Conservation (phyloP, 2,888 invertebrate genomes). For the Folsomia manolachei region DNA sequence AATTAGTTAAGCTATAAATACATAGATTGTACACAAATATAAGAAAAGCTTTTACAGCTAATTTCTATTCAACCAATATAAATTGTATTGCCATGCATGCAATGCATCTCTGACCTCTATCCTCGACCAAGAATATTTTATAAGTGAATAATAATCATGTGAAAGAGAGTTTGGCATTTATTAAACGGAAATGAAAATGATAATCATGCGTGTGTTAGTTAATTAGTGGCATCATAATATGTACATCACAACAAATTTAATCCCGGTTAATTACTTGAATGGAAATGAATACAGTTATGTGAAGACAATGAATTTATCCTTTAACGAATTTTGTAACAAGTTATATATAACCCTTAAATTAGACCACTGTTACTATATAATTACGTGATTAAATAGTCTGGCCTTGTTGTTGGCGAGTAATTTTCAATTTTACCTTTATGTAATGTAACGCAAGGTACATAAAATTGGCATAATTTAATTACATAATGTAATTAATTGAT, state of each 20-base stretch:
- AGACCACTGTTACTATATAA: background rate
- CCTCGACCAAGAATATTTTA: background rate
- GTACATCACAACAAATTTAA: background rate
- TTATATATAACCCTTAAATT: background rate
- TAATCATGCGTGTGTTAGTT: background rate
- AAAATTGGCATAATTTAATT: background rate
- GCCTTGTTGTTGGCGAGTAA: too few relatives aligned
- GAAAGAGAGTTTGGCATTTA: background rate
- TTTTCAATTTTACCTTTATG: too few relatives aligned
- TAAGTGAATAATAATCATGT: background rate
- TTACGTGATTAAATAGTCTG: too few relatives aligned
- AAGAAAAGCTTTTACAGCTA: too few relatives aligned
- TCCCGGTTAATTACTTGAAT: background rate
- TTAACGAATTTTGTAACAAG: background rate
- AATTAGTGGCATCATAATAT: too few relatives aligned
- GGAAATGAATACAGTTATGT: background rate
- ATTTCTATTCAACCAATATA: too few relatives aligned
- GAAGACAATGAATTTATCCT: background rate
- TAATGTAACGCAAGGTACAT: background rate
- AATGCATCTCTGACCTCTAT: background rate
- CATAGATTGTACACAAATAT: too few relatives aligned
- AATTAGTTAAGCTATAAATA: too few relatives aligned
- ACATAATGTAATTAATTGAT: background rate
- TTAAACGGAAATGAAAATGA: background rate
- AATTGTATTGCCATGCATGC: too few relatives aligned